Evolutionary conservation across 1,140 invertebrate genomes (phyloP).

Genomic region (Tetragnatha versicolor): DNA sequence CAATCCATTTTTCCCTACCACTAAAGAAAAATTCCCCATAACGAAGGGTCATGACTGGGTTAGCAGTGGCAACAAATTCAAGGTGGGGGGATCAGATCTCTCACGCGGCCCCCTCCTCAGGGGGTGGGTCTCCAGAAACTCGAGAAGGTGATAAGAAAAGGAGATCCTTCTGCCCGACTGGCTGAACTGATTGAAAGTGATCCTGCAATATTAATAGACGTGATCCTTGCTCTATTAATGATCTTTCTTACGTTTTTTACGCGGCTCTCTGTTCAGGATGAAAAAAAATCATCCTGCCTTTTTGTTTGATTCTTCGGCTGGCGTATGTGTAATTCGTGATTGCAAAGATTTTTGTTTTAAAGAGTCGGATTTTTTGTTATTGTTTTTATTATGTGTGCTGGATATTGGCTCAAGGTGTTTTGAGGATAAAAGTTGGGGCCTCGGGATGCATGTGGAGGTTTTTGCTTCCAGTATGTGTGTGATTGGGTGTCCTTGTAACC

Average conservation of each 20-base stretch:
- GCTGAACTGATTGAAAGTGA: slow-evolving; percentile 39
- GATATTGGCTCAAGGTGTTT: too few species aligned
- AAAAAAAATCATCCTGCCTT: background rate
- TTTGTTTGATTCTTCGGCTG: background rate
- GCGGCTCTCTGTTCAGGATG: too few species aligned
- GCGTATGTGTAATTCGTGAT: background rate
- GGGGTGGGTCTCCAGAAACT: slow-evolving; percentile 6
- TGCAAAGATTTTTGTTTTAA: background rate
- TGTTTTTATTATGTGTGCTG: background rate
- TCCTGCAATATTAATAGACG: slow-evolving; percentile 39
- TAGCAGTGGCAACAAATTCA: slow-evolving; percentile 32
- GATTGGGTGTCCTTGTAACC: too few species aligned
- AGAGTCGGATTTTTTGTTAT: background rate
- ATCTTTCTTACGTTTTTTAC: slow-evolving; percentile 49
- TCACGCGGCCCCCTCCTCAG: background rate
- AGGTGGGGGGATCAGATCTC: slow-evolving; percentile 12
- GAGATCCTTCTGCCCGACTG: slow-evolving; percentile 17
- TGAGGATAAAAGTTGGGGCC: too few species aligned
- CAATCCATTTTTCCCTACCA: background rate
- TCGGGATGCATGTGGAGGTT: too few species aligned
- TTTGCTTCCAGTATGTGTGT: too few species aligned
- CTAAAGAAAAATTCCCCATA: background rate
- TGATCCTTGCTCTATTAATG: slow-evolving; percentile 49
- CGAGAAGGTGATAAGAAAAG: slow-evolving; percentile 39
- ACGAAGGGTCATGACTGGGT: slow-evolving; percentile 18